Conservation (phyloP, 2,888 invertebrate genomes). For the Thereva nobilitata region DNA sequence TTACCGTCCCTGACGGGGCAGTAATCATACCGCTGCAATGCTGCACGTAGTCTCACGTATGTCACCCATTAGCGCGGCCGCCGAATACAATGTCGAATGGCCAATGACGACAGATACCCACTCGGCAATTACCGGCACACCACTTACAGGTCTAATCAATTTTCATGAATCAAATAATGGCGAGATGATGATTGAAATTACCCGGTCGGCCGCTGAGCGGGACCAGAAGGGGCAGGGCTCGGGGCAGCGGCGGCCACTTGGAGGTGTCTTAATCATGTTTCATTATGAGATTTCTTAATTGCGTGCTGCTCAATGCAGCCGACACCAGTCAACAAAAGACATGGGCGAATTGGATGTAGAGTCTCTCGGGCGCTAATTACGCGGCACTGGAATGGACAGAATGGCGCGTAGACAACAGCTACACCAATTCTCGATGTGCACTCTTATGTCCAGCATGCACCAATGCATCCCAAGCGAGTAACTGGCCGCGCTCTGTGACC, state of each 20-base stretch:
- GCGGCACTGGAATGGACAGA: background rate
- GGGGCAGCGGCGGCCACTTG: background rate
- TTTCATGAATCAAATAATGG: constrained; percentile 42
- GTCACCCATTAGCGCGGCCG: constrained; percentile 11
- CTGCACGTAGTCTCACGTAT: constrained; percentile 31
- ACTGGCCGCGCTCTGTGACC: background rate
- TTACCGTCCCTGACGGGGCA: background rate
- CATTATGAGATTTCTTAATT: constrained; percentile 35
- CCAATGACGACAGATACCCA: constrained; percentile 20
- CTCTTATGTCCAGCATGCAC: constrained; percentile 12
- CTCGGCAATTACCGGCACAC: constrained; percentile 34
- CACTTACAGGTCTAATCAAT: constrained; percentile 40
- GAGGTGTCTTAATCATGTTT: constrained; percentile 34
- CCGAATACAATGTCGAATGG: background rate
- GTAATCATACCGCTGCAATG: constrained; percentile 3
- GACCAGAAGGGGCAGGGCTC: background rate
- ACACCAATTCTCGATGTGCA: constrained; percentile 13
- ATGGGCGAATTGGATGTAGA: constrained; percentile 23
- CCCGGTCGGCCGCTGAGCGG: constrained; percentile 12
- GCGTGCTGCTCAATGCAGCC: constrained; percentile 28
- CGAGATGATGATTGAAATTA: constrained; percentile 41
- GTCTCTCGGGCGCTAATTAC: constrained; percentile 25
- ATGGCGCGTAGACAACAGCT: constrained; percentile 14
- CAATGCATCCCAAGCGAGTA: constrained; percentile 23
- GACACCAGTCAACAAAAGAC: constrained; percentile 19